phyloP scores from a whole-genome alignment of 2,113 vertebrate genomes.

The Sprattus sprattus region DNA sequence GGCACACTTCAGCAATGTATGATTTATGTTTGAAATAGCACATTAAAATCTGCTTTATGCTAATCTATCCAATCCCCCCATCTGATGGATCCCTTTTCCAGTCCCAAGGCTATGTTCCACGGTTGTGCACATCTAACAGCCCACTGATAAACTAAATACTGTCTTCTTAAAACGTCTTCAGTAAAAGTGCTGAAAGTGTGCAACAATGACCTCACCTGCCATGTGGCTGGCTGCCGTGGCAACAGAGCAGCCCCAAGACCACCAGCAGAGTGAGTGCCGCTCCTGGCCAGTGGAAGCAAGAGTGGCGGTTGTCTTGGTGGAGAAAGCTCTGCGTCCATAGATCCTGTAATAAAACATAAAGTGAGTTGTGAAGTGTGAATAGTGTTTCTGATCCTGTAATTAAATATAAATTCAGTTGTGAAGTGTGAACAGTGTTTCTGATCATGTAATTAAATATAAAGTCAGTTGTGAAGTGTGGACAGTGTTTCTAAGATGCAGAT shows the following conservation, averaged over 20 bases:
- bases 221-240: constrained; percentile 85
- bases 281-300: constrained; percentile 95
- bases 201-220: constrained; percentile 78
- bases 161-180: no score
- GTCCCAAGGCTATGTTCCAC: background rate
- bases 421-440: background rate
- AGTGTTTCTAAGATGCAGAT: no score
- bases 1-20: background rate
- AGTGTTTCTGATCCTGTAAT: constrained; percentile 67
- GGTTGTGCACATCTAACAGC: background rate
- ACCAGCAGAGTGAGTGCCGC: constrained; percentile 87
- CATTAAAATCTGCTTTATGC: background rate
- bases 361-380: background rate
- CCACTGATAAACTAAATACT: background rate
- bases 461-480: background rate
- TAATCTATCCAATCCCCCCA: no score
- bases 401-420: background rate
- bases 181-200: background rate
- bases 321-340: constrained; percentile 86
- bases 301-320: constrained; percentile 89
- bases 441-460: constrained; percentile 66
- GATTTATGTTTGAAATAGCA: background rate
- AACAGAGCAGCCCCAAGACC: constrained; percentile 83
- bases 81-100: background rate
- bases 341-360: constrained; percentile 67